These are phyloP conservation scores for Harpagifer antarcticus DNA, from an alignment of 2,797 vertebrate species.

Conservation along the genomic window DNA sequence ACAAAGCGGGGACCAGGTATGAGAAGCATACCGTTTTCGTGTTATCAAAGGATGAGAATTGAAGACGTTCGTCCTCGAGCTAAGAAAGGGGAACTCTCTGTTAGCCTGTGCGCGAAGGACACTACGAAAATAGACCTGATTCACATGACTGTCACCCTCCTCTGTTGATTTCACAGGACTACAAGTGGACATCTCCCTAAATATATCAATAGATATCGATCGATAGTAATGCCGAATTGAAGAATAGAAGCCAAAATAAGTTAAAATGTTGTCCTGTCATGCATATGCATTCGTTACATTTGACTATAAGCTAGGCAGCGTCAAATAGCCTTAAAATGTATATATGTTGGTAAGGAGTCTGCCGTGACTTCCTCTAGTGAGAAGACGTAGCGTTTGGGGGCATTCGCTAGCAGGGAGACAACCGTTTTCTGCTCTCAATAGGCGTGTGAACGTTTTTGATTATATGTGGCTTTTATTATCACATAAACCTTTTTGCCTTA, in stretches of 20 bases:
- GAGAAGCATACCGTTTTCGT: neutral
- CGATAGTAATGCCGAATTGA: neutral
- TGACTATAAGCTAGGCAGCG: neutral
- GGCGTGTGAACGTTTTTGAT: neutral
- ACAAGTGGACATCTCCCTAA: neutral
- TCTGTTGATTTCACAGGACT: neutral
- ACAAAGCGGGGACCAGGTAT: constrained; percentile 58
- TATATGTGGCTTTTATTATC: neutral
- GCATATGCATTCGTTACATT: neutral
- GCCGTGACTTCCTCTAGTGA: constrained; percentile 14
- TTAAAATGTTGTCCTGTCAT: neutral
- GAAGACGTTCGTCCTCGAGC: neutral
- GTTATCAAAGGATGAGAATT: neutral
- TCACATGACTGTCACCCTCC: neutral
- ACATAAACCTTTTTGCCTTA: neutral
- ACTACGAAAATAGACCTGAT: neutral
- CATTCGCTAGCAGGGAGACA: neutral
- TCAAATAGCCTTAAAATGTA: neutral
- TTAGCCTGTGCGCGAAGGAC: neutral
- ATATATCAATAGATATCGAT: neutral
- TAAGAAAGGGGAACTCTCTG: neutral
- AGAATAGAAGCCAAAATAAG: neutral
- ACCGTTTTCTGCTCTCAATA: too few relatives aligned
- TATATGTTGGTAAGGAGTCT: neutral
- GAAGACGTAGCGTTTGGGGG: neutral